Evolutionary conservation across 2,888 invertebrate genomes (phyloP).

Genomic region (Lobophora halterata): DNA sequence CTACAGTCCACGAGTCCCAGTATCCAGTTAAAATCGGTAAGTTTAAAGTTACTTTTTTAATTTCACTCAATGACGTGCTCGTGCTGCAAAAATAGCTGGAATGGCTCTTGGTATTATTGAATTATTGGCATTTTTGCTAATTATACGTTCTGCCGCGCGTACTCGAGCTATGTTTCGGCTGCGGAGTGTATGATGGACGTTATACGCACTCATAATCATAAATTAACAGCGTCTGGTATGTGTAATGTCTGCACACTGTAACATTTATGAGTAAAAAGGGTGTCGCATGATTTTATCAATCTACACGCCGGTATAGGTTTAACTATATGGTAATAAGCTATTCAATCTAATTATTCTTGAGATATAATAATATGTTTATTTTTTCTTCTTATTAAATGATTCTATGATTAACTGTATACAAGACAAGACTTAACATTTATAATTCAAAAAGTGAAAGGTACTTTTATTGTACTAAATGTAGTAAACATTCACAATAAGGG

Average conservation of each 20-base stretch:
- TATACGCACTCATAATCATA: background rate
- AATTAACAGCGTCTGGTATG: background rate
- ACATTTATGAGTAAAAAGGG: background rate
- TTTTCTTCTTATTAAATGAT: no score
- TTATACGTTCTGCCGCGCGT: constrained; percentile 17
- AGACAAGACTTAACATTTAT: no score
- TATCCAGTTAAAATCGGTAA: constrained; percentile 34
- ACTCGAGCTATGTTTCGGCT: constrained; percentile 21
- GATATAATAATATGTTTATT: no score
- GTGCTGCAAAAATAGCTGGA: constrained; percentile 55
- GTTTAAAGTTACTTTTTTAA: constrained; percentile 32
- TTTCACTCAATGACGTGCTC: no score
- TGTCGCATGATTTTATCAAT: no score
- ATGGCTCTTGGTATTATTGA: constrained; percentile 47
- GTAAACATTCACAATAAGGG: no score
- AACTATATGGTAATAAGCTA: no score
- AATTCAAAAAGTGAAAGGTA: no score
- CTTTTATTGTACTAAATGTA: no score
- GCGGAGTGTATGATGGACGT: constrained; percentile 8
- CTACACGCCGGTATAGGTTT: no score
- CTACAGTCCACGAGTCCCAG: constrained; percentile 7
- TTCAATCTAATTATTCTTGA: no score
- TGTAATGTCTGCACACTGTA: background rate
- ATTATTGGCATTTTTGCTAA: constrained; percentile 40
- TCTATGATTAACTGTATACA: no score